Evolutionary conservation across 53 echinoderm and acorn worm species (phyloP).

Genomic region (Mesocentrotus franciscanus): DNA sequence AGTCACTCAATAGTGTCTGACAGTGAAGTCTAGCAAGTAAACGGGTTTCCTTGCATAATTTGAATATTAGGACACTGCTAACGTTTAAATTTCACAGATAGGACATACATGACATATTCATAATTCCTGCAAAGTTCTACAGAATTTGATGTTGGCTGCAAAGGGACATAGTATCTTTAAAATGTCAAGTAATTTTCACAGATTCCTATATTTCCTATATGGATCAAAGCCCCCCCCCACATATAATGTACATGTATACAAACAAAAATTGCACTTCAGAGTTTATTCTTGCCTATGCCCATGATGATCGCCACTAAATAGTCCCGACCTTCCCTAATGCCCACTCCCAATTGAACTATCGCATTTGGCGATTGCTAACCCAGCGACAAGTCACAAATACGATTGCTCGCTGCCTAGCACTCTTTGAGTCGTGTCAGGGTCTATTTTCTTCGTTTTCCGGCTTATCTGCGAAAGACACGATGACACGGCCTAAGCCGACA

Average conservation of each 20-base stretch:
- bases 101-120: too few relatives aligned
- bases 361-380: slow-evolving; percentile 33
- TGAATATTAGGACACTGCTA: too few relatives aligned
- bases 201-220: not conserved
- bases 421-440: slow-evolving; percentile 48
- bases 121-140: too few relatives aligned
- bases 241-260: not conserved
- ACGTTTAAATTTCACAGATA: too few relatives aligned
- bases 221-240: not conserved
- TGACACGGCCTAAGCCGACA: slow-evolving; percentile 60
- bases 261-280: not conserved
- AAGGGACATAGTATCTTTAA: too few relatives aligned
- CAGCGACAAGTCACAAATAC: slow-evolving; percentile 60
- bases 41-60: too few relatives aligned
- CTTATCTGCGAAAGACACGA: slow-evolving; percentile 65
- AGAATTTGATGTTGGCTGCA: too few relatives aligned
- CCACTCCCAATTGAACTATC: slow-evolving; percentile 63
- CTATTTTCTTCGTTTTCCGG: slow-evolving; percentile 60
- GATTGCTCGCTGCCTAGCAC: slow-evolving; percentile 41
- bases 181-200: too few relatives aligned
- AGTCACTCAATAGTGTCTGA: too few relatives aligned
- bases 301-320: slow-evolving; percentile 4
- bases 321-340: slow-evolving; percentile 8
- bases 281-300: not conserved
- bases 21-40: too few relatives aligned